Base-by-base conservation (phyloP, 2,888 invertebrate genomes). In the Tupiocoris notatus region DNA sequence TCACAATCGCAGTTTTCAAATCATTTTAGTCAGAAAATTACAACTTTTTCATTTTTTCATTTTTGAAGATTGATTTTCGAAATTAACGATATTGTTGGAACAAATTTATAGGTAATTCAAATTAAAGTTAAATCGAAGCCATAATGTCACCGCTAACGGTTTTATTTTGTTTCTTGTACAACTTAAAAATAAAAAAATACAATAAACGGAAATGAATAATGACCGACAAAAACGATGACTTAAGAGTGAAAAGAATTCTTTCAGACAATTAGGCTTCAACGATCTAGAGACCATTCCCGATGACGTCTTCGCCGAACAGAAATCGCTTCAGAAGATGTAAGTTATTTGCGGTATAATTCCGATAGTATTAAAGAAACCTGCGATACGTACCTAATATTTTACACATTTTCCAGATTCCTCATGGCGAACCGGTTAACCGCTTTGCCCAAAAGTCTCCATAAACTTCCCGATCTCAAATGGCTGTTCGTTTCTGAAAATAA, bases 401-500 rank as follows among this genome's bases (percentile, higher is more conserved):
- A 18, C 16, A 7, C 54, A 20, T 21, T 75, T 80, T 80, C 21
- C 77, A 86, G 85, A 79, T 79, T 82, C 73, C 77, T 86, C n/a
- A 80, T 82, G 18, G 77, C 82, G 18, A 86, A 86, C 80, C 79
- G 80, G n/a, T 81, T 86, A 59, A 82, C 80, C 57, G 81, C 82
- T 78, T 80, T 88, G 77, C 81, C 83, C 9, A 25, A 23, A 22
- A 67, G 71, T 21, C 54, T 78, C 20, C 85, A 88, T 57, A 79
- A 80, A 23, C 81, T 88, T 57, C 74, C 77, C 0, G 83, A 83
- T 0, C 81, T 89, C 24, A 82, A 84, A 65, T 86, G 86, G 83
- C 81, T 89, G 20, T 84, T 85, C 79, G 80, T 87, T 24, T 83
- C 85, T 56, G 83, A 85, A 63, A 89, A 88, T 81, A 81, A 82